phyloP scores from a whole-genome alignment of 2,888 invertebrate species.

The Leptothorax acervorum region DNA sequence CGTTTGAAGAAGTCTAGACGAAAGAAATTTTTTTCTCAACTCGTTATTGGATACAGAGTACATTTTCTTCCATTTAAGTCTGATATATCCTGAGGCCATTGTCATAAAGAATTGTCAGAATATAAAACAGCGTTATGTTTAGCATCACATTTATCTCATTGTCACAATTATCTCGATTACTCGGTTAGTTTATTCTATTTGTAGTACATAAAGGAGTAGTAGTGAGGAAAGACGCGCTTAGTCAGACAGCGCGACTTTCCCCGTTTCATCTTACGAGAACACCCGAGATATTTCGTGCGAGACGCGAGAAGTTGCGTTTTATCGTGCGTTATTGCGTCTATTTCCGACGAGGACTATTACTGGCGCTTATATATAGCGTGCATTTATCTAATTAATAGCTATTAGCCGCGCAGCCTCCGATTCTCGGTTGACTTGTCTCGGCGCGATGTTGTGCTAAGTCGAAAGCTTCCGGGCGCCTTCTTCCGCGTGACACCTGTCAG shows the following conservation, averaged over 20 bases:
- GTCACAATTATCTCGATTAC: not conserved
- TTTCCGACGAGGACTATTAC: slow-evolving; percentile 81
- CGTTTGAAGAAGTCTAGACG: not conserved
- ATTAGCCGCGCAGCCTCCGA: slow-evolving; percentile 75
- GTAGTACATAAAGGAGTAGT: not conserved
- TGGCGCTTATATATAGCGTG: slow-evolving; percentile 78
- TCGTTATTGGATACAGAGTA: not conserved
- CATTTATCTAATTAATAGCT: slow-evolving; percentile 84
- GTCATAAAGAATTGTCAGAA: not conserved
- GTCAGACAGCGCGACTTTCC: slow-evolving; percentile 17
- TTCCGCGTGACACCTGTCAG: slow-evolving; percentile 60
- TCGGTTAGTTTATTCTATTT: not conserved
- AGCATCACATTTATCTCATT: not conserved
- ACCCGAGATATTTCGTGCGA: slow-evolving; percentile 15
- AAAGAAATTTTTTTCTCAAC: not conserved
- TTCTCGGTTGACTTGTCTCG: slow-evolving; percentile 45
- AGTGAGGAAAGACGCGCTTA: slow-evolving; percentile 19
- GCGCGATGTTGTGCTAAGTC: slow-evolving; percentile 57
- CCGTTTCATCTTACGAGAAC: slow-evolving; percentile 7
- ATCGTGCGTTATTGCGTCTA: slow-evolving; percentile 65
- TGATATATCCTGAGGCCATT: not conserved
- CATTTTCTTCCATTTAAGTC: not conserved
- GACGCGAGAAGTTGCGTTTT: slow-evolving; percentile 39
- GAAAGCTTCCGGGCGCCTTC: slow-evolving; percentile 62
- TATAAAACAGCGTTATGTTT: not conserved